Percentiles rank a stretch among this genome's conserved stretches.
Evolutionary conservation across 2,888 invertebrate genomes (phyloP).

Genomic region (Tetragonisca angustula): DNA sequence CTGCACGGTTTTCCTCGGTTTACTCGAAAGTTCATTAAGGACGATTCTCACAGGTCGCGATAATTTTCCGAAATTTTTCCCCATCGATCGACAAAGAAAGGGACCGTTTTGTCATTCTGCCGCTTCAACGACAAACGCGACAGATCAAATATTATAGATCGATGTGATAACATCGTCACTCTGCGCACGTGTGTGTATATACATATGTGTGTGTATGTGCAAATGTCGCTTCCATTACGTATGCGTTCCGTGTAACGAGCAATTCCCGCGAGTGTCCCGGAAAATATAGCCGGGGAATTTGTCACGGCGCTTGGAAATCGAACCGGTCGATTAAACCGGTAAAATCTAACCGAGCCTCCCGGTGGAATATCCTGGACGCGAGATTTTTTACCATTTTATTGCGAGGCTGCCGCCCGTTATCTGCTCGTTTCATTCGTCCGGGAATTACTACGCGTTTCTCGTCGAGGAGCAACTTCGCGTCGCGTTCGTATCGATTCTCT

Average conservation of each 20-base stretch:
- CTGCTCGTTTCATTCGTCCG: background rate
- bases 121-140: background rate
- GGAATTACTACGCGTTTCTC: background rate
- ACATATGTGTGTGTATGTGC: background rate
- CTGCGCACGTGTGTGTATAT: background rate
- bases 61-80: no score
- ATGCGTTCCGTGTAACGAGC: conserved; percentile 39
- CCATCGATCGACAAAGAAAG: no score
- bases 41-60: no score
- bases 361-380: conserved; percentile 28
- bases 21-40: no score
- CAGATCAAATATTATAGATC: background rate
- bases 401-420: conserved; percentile 7
- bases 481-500: background rate
- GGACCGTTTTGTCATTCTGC: no score
- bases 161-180: background rate
- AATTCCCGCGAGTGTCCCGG: conserved; percentile 34
- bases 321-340: conserved; percentile 40
- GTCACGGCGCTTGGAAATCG: conserved; percentile 36
- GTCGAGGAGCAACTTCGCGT: background rate
- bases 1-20: no score
- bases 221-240: conserved; percentile 12
- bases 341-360: conserved; percentile 33
- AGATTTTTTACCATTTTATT: conserved; percentile 40
- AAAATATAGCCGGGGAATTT: conserved; percentile 23